Conservation (phyloP, 2,113 vertebrate genomes). For the Sisor rabdophorus region DNA sequence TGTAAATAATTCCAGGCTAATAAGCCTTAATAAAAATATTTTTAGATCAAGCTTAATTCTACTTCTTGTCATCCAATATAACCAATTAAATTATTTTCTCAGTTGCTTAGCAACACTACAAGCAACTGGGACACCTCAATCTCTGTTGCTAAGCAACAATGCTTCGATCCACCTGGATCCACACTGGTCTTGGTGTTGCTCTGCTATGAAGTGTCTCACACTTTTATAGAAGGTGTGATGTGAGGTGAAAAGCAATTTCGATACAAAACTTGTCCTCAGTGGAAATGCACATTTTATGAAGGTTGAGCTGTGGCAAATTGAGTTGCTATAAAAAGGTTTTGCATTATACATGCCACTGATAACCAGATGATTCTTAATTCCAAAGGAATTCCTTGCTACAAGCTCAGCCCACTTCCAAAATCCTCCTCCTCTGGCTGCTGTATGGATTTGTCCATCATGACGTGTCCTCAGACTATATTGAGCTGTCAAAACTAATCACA, state of each 20-base stretch:
- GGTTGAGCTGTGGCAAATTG: neutral
- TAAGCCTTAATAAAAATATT: neutral
- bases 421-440: neutral
- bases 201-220: slow-evolving; percentile 21
- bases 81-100: slow-evolving; percentile 40
- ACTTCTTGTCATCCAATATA: slow-evolving; percentile 22
- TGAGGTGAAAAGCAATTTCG: slow-evolving; percentile 5
- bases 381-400: slow-evolving; percentile 16
- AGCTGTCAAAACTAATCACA: slow-evolving; percentile 43
- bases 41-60: neutral
- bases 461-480: slow-evolving; percentile 34
- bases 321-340: neutral
- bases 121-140: slow-evolving; percentile 46
- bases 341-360: neutral
- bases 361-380: slow-evolving; percentile 6
- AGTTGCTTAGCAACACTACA: slow-evolving; percentile 51
- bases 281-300: neutral
- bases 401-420: neutral
- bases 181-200: slow-evolving; percentile 31
- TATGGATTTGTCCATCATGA: slow-evolving; percentile 39
- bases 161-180: slow-evolving; percentile 58
- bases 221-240: slow-evolving; percentile 27
- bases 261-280: neutral
- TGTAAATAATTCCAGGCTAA: neutral
- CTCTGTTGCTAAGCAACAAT: slow-evolving; percentile 69